Conservation (phyloP, 2,797 vertebrate species). For the Aplochiton taeniatus region DNA sequence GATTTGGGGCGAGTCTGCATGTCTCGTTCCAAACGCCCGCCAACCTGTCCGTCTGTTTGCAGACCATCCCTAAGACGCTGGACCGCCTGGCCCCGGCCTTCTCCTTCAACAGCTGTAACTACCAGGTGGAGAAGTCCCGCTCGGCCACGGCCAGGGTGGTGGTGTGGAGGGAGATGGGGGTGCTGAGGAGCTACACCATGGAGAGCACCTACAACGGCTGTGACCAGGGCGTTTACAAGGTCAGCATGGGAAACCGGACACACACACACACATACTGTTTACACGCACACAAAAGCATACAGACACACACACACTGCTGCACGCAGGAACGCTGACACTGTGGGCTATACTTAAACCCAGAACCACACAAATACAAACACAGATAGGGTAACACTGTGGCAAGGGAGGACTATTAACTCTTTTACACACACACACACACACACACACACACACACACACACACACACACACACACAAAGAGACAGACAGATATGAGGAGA, state of each 20-base stretch:
- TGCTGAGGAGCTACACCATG: constrained; percentile 93
- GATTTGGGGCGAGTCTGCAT: background rate
- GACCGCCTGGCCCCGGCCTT: constrained; percentile 90
- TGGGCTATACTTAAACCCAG: too few species aligned
- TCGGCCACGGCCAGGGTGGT: constrained; percentile 88
- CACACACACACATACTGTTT: background rate
- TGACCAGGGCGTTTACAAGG: constrained; percentile 89
- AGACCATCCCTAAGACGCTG: constrained; percentile 91
- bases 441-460: too few species aligned
- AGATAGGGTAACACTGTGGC: too few species aligned
- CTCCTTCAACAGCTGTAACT: constrained; percentile 91
- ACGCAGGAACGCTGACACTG: too few species aligned
- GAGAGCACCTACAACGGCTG: constrained; percentile 92
- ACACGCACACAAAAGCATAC: background rate
- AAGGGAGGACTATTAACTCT: too few species aligned
- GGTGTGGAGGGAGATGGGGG: constrained; percentile 91
- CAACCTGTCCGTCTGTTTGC: background rate
- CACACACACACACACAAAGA: too few species aligned
- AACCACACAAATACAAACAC: too few species aligned
- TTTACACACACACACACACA: too few species aligned
- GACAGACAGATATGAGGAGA: too few species aligned
- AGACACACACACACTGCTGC: background rate
- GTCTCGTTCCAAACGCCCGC: background rate
- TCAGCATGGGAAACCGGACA: constrained; percentile 46
- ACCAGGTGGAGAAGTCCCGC: constrained; percentile 90